Conservation (phyloP, 2,113 vertebrate species). For the Lethenteron camtschaticum region DNA sequence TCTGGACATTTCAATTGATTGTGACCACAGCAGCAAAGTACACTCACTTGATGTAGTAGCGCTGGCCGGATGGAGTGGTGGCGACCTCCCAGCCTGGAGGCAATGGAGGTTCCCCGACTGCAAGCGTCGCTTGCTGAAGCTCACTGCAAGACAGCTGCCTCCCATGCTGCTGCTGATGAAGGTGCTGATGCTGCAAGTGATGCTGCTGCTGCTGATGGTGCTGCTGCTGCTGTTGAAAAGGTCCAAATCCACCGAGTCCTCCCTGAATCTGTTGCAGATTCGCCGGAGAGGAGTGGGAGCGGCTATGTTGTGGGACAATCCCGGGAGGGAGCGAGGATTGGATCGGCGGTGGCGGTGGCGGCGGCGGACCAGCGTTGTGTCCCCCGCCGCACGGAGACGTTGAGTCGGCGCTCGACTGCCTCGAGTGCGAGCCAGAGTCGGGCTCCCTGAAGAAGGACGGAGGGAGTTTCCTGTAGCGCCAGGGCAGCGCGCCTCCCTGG, state of each 20-base stretch:
- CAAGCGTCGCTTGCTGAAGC: slow-evolving; percentile 9
- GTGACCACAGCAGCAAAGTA: neutral
- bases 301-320: slow-evolving; percentile 24
- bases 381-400: no score
- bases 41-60: slow-evolving; percentile 65
- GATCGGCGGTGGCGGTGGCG: slow-evolving; percentile 23
- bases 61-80: slow-evolving; percentile 45
- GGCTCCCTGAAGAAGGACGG: slow-evolving; percentile 59
- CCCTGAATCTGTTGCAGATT: slow-evolving; percentile 31
- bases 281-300: slow-evolving; percentile 54
- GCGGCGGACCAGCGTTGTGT: slow-evolving; percentile 7
- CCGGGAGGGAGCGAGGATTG: slow-evolving; percentile 8
- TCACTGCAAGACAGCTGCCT: no score
- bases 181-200: slow-evolving; percentile 28
- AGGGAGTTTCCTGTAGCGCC: slow-evolving; percentile 43
- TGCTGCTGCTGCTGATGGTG: slow-evolving; percentile 46
- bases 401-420: slow-evolving; percentile 55
- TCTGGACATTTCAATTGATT: no score
- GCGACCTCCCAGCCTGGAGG: slow-evolving; percentile 70
- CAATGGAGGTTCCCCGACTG: slow-evolving; percentile 42
- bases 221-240: slow-evolving; percentile 2
- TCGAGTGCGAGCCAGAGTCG: slow-evolving; percentile 46
- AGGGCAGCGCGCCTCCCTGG: slow-evolving; percentile 6
- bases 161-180: no score
- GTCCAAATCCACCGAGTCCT: neutral